Base-by-base conservation (phyloP, 1,140 invertebrate genomes). In the Drosophila bocki region DNA sequence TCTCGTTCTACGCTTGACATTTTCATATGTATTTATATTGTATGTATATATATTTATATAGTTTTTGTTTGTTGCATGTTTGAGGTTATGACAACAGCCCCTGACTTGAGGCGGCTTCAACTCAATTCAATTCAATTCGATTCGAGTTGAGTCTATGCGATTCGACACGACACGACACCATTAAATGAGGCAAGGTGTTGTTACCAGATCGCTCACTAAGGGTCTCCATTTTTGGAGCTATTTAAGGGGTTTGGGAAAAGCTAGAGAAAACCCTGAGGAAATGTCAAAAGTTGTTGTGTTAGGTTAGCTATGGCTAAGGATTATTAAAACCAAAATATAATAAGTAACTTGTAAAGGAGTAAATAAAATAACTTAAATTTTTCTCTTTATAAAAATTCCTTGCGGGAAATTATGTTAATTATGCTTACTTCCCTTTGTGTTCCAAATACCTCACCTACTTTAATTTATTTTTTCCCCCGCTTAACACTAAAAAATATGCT, bases 81-180 rank as follows among this genome's bases (percentile, higher is more conserved):
- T 86, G 69, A 68, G 82, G 79, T 85, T 85, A 86, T 85, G 82
- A 85, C 82, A 81, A 69, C 51, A 79, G 50, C 12, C 39, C 17
- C 48, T 53, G 47, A 62, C 60, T 53, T 29, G 17, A 62, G 32
- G 62, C 59, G 50, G 41, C 69, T 39, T 32, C 41, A 19, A 45
- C 26, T 51, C 59, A 33, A 51, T 50, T 45, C 65, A 22, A 68
- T 22, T 69, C 60, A 53, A 62, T 13, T 44, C 56, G 26, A 82
- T 61, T 63, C 65, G 63, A 71, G 13, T 29, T 15, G 13, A 59
- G 13, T 59, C 33, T 33, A 81, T 68, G 61, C 33, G 26, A 82
- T 64, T 68, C 71, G 63, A 71, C 61, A 84, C 71, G 71, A 76
- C 76, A 67, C 63, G 58, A 78, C 59, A 67, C 61, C 57, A 82